Conservation (phyloP, 1,140 invertebrate species). For the Bicyclus anynana region DNA sequence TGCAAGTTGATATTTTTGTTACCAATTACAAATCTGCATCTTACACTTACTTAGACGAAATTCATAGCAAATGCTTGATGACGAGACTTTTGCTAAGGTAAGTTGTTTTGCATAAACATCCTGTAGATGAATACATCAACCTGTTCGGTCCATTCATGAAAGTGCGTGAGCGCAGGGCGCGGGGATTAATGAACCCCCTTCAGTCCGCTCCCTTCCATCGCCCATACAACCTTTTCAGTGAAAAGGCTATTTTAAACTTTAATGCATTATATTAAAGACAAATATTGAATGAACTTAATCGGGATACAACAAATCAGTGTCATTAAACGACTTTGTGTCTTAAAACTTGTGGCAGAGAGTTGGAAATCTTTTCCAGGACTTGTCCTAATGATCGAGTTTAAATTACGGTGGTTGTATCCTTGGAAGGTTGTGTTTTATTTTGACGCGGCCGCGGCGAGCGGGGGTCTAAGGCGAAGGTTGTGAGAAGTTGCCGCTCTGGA, state of each 20-base stretch:
- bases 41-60: no score
- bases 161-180: constrained; percentile 75
- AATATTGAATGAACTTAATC: neutral
- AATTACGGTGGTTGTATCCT: constrained; percentile 75
- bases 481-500: constrained; percentile 64
- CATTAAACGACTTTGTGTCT: constrained; percentile 27
- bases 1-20: no score
- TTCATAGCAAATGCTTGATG: no score
- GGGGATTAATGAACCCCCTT: constrained; percentile 73
- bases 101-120: constrained; percentile 32
- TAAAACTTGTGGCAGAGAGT: constrained; percentile 27
- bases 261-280: constrained; percentile 1
- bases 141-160: constrained; percentile 76
- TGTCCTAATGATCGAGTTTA: constrained; percentile 44
- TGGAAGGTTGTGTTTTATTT: constrained; percentile 74
- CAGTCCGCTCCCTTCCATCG: constrained; percentile 49
- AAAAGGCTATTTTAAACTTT: constrained; percentile 31
- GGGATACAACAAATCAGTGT: constrained; percentile 12
- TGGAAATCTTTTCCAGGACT: constrained; percentile 31
- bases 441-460: constrained; percentile 36
- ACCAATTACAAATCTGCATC: no score
- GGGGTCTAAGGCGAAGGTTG: constrained; percentile 37
- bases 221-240: constrained; percentile 42
- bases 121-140: constrained; percentile 69
- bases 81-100: no score